Base-by-base conservation (phyloP, 2,113 vertebrate genomes). In the Recurvirostra avosetta region DNA sequence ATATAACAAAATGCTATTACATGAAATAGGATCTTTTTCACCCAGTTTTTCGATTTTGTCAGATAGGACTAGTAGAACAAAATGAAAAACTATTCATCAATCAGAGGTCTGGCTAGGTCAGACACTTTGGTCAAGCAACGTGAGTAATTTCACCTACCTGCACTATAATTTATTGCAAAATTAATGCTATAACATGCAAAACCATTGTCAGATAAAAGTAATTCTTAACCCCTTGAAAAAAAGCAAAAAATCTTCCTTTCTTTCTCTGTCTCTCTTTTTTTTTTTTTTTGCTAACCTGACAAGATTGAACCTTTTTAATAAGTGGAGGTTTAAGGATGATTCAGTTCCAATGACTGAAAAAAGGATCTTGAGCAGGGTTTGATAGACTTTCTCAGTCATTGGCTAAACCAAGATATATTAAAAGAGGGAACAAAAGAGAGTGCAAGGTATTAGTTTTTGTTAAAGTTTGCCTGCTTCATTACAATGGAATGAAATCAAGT, bases 11-110 rank as follows among this genome's bases (percentile, higher is more conserved):
- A 95, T 61, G 58, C 70, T 94, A 53, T 92, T 96, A 92, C 90
- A 92, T 90, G 92, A 97, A 97, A 95, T 82, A 80, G 77, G 95
- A 94, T 92, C 86, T 89, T 95, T 94, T 88, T 90, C 90, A 91
- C 63, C 34, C 53, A 88, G 55, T 80, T 93, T 93, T 96, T 93
- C 0, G 11, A 84, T 89, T 97, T 93, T 94, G 53, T 89, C 75
- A 75, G 85, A 92, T 94, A 92, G 76, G 43, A 65, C 41, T 70
- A 43, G 71, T 38, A 86, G 68, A 91, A 90, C 83, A 96, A 96
- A 97, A 96, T 94, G 95, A 96, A 97, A 97, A 94, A 62, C 87
- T 94, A 79, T 94, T 97, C 95, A 96, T 97, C 91, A 97, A 88
- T 95, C 91, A 94, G 94, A 76, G 79, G 85, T 96, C 92, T 96